phyloP scores from a whole-genome alignment of 1,140 invertebrate genomes.

The Bombus ignitus region DNA sequence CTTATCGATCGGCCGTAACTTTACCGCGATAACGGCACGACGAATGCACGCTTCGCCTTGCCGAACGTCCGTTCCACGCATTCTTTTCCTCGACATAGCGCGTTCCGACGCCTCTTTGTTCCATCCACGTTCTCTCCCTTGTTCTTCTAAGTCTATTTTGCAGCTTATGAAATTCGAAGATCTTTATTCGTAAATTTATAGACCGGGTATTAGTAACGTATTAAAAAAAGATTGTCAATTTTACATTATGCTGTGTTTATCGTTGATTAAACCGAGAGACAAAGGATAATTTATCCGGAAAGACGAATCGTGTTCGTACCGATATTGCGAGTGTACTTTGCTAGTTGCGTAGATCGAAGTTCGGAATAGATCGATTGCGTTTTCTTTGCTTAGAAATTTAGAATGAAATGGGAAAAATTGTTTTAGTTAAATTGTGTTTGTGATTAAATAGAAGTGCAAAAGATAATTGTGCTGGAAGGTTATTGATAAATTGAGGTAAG shows the following conservation, averaged over 20 bases:
- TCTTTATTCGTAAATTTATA: too few relatives aligned
- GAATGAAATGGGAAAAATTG: background rate
- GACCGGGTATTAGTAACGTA: too few relatives aligned
- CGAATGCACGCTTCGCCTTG: constrained; percentile 52
- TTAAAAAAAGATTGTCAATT: too few relatives aligned
- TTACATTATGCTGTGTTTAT: too few relatives aligned
- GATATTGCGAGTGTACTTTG: background rate
- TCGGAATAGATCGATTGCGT: background rate
- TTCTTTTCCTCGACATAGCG: constrained; percentile 29
- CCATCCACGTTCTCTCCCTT: constrained; percentile 39
- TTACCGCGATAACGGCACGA: constrained; percentile 53
- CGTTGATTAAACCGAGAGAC: too few relatives aligned
- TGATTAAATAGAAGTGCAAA: too few relatives aligned
- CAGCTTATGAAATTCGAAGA: constrained; percentile 13
- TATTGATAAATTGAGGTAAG: background rate
- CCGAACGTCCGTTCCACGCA: constrained; percentile 20
- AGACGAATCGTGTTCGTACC: too few relatives aligned
- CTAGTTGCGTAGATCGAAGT: constrained; percentile 11
- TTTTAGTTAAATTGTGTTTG: too few relatives aligned
- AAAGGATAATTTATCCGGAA: too few relatives aligned
- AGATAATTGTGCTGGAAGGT: background rate
- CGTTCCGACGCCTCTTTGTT: constrained; percentile 38
- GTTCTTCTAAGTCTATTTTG: background rate
- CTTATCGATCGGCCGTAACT: constrained; percentile 76
- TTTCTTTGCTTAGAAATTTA: too few relatives aligned